These are phyloP conservation scores for Alaudala cheleensis DNA, from an alignment of 2,113 vertebrate species.

Conservation along the genomic window DNA sequence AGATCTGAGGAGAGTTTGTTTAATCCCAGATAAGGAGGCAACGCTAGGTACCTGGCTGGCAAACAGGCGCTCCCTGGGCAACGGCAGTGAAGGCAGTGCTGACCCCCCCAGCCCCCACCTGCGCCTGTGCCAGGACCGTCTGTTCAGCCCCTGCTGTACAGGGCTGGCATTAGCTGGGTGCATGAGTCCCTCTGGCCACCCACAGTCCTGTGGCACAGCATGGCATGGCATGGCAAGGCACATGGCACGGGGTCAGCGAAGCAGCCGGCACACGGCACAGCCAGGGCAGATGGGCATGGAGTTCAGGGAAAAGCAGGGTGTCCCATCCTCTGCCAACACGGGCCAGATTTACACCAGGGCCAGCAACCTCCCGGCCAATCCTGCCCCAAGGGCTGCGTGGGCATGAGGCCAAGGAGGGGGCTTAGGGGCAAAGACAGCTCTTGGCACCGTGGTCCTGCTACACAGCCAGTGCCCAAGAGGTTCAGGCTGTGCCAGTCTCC, in stretches of 20 bases:
- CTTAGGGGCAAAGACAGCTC: not conserved
- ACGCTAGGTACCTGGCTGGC: constrained; percentile 9
- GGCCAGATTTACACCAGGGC: not conserved
- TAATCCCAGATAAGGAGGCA: constrained; percentile 28
- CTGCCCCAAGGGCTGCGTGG: not conserved
- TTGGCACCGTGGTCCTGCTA: accelerated
- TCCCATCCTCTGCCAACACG: not conserved
- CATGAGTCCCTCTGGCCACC: not conserved
- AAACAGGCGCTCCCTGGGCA: not conserved
- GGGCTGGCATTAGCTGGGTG: not conserved
- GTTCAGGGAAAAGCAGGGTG: not conserved
- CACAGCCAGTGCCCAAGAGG: not conserved
- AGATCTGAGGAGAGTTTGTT: not conserved
- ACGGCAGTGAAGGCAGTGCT: not conserved
- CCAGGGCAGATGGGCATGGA: not conserved
- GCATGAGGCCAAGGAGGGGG: accelerated
- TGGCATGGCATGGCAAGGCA: not conserved
- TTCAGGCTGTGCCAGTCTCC: not conserved
- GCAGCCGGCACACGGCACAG: not conserved
- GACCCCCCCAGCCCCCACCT: not conserved
- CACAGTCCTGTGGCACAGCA: not conserved
- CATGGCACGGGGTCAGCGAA: not conserved
- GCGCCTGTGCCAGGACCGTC: not conserved
- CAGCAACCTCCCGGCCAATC: not conserved
- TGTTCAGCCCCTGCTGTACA: not conserved